These are phyloP conservation scores for Frankliniella fusca DNA, from an alignment of 2,888 invertebrate species.

Conservation along the genomic window DNA sequence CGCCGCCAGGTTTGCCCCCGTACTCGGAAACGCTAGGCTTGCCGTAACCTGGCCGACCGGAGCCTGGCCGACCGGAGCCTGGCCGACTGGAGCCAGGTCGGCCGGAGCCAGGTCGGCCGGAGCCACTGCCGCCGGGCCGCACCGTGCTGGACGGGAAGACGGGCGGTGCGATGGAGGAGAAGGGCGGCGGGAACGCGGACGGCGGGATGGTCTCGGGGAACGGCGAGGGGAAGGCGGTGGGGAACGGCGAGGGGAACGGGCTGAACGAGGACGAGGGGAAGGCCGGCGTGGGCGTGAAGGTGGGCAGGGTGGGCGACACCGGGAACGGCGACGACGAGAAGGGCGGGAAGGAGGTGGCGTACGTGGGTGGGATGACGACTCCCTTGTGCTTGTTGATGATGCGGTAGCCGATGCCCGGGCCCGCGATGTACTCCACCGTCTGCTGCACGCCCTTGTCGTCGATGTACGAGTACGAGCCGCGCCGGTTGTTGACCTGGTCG, in stretches of 20 bases:
- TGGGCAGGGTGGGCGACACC: conserved; percentile 42
- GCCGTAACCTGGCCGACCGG: conserved; percentile 33
- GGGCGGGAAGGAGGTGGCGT: conserved; percentile 53
- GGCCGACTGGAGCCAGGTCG: conserved; percentile 28
- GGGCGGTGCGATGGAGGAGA: conserved; percentile 29
- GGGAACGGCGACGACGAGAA: conserved; percentile 46
- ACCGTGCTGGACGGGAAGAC: conserved; percentile 37
- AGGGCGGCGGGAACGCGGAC: conserved; percentile 11
- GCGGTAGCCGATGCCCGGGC: conserved; percentile 72
- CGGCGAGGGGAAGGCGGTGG: conserved; percentile 35
- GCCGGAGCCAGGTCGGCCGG: conserved; percentile 44
- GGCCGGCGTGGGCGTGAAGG: conserved; percentile 50
- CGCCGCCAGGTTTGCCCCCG: neutral
- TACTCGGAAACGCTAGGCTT: conserved; percentile 33
- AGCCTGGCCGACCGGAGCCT: conserved; percentile 33
- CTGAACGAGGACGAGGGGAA: conserved; percentile 41
- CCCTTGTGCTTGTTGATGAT: conserved; percentile 68
- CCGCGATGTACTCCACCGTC: conserved; percentile 74
- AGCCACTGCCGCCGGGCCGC: conserved; percentile 41
- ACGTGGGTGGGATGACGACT: conserved; percentile 59
- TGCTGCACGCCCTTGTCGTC: conserved; percentile 73
- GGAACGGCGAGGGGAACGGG: conserved; percentile 38
- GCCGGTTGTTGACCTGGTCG: conserved; percentile 65
- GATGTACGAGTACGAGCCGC: conserved; percentile 72
- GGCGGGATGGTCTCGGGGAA: conserved; percentile 32